Evolutionary conservation across 2,888 invertebrate genomes (phyloP).

Genomic region (Leptopterna dolabrata): DNA sequence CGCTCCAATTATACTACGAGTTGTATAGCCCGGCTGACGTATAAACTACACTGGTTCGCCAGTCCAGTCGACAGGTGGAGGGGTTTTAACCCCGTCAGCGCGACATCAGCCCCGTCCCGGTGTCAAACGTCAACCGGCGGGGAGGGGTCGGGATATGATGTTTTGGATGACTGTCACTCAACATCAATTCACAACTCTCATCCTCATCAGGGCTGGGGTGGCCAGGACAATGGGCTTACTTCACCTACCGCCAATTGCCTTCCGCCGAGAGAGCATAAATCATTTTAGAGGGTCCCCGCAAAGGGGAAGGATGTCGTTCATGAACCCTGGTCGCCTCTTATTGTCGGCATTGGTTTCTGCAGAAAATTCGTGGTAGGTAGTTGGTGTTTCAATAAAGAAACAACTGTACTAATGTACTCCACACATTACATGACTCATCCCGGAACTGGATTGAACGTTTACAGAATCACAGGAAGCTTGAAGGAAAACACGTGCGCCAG

Average conservation of each 20-base stretch:
- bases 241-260: conserved; percentile 29
- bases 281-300: background rate
- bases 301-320: background rate
- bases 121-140: background rate
- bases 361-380: background rate
- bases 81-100: background rate
- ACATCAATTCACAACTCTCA: background rate
- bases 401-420: too few relatives aligned
- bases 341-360: background rate
- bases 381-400: too few relatives aligned
- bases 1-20: too few relatives aligned
- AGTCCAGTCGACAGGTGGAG: background rate
- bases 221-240: conserved; percentile 11
- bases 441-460: too few relatives aligned
- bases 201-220: background rate
- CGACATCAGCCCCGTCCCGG: background rate
- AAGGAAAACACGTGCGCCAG: too few relatives aligned
- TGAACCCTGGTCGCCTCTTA: background rate
- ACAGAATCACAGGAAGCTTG: too few relatives aligned
- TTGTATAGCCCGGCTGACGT: background rate
- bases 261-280: conserved; percentile 8
- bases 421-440: too few relatives aligned
- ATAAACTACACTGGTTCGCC: background rate
- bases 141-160: background rate
- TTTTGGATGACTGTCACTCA: conserved; percentile 2